Base-by-base conservation (phyloP, 2,888 invertebrate genomes). In the Molanna angustata region DNA sequence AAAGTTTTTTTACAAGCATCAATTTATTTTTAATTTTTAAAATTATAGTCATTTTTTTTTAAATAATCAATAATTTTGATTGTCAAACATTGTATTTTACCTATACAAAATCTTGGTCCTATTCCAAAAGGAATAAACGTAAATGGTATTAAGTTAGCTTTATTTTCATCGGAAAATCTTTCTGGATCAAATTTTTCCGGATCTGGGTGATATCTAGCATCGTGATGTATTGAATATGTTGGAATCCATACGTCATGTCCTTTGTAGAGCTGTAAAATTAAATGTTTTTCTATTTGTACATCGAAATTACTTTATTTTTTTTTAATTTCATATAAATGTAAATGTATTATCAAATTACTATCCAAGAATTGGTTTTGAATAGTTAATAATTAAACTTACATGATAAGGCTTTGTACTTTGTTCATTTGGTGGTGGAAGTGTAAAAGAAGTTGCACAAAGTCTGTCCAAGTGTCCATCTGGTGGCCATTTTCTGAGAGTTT, bases 101-200 rank as follows among this genome's bases (percentile, higher is more conserved):
- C 59, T 6, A 59, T 59, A 41, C 59, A 59, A 45, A 59, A 59
- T 47, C 59, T 54, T n/a, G 59, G 59, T 17, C 59, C 59, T 3
- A 59, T 40, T n/a, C 59, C 59, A 37, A 59, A 59, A 20, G 59
- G 56, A 14, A 59, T 57, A 32, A 59, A 59, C 14, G 59, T 59
- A 17, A 54, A 57, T n/a, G 54, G 59, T 17, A 42, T 39, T 9
- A 59, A 46, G 4, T 48, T 48, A 19, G 42, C 22, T 37, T 70
- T 73, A 52, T 70, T 72, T 44, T 74, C 73, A 0, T 72, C 70
- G 0, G 67, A 69, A 61, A 76, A 76, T 43, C 74, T 62, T 20
- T 76, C 74, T 0, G 78, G 78, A 49, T 74, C 65, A 56, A 75
- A 76, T 53, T 62, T 62, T 9, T 65, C 62, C 0, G 68, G 68